Evolutionary conservation across 2,797 vertebrate species (phyloP).

Genomic region (Australoheros facetus): DNA sequence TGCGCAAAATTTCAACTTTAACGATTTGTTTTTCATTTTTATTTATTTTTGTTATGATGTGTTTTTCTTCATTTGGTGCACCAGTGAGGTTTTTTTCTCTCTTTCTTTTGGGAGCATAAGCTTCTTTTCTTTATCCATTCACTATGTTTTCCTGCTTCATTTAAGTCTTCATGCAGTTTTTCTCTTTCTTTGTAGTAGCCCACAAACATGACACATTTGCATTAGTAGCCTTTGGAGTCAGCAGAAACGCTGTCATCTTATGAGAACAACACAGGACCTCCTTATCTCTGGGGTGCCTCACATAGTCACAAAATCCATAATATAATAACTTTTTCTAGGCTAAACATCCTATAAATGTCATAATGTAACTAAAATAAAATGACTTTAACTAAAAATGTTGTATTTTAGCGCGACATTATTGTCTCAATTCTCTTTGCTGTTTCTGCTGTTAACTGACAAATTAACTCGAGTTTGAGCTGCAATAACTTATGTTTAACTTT

Average conservation of each 20-base stretch:
- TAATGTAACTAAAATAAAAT: background rate
- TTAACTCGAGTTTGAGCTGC: too few relatives aligned
- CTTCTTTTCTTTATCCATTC: constrained; percentile 3
- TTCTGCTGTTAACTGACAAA: too few relatives aligned
- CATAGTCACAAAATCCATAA: background rate
- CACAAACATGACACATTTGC: background rate
- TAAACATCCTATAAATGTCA: background rate
- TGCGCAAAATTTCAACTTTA: background rate
- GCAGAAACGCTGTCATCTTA: background rate
- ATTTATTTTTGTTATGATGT: background rate
- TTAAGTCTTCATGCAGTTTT: background rate
- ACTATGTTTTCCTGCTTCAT: background rate
- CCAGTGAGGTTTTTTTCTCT: background rate
- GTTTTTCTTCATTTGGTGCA: background rate
- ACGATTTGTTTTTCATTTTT: background rate
- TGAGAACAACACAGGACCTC: background rate
- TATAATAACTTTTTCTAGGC: background rate
- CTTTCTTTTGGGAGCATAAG: background rate
- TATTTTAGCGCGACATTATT: background rate
- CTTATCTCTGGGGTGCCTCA: background rate
- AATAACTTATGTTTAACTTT: too few relatives aligned
- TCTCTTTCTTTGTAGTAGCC: background rate
- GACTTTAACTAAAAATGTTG: background rate
- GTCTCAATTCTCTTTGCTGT: too few relatives aligned
- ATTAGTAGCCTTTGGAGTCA: background rate